Conservation (phyloP, 2,113 vertebrate genomes). For the Phalacrocorax brasilianus region DNA sequence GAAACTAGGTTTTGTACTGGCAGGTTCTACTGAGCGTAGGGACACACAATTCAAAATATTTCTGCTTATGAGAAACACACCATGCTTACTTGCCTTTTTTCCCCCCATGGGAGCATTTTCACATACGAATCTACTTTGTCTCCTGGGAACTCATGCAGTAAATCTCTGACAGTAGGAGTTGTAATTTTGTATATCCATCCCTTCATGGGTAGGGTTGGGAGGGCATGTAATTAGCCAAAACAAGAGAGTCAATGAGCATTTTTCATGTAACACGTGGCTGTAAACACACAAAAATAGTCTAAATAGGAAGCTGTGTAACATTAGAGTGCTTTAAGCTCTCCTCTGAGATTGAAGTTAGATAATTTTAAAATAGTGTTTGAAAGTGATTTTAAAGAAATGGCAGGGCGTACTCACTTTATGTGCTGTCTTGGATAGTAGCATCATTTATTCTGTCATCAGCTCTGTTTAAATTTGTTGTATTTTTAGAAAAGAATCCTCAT, state of each 20-base stretch:
- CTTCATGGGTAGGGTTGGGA: neutral
- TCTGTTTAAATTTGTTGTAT: neutral
- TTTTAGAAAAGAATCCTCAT: neutral
- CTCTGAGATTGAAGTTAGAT: neutral
- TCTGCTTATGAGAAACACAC: neutral
- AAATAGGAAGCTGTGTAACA: neutral
- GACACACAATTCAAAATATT: neutral
- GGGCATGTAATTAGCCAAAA: rapidly evolving
- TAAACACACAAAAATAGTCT: neutral
- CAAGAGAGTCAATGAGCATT: neutral
- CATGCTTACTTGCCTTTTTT: neutral
- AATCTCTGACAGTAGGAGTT: neutral
- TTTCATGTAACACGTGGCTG: neutral
- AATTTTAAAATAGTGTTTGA: neutral
- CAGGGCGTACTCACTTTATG: neutral
- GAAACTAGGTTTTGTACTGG: neutral
- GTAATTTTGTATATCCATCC: neutral
- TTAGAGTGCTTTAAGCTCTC: neutral
- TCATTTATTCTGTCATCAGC: neutral
- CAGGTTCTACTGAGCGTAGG: neutral
- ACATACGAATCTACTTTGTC: neutral
- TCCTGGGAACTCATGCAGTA: neutral
- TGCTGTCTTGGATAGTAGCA: neutral
- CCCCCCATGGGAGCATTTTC: neutral
- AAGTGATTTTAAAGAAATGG: neutral